phyloP scores from a whole-genome alignment of 2,113 vertebrate genomes.

The Caranx ignobilis region DNA sequence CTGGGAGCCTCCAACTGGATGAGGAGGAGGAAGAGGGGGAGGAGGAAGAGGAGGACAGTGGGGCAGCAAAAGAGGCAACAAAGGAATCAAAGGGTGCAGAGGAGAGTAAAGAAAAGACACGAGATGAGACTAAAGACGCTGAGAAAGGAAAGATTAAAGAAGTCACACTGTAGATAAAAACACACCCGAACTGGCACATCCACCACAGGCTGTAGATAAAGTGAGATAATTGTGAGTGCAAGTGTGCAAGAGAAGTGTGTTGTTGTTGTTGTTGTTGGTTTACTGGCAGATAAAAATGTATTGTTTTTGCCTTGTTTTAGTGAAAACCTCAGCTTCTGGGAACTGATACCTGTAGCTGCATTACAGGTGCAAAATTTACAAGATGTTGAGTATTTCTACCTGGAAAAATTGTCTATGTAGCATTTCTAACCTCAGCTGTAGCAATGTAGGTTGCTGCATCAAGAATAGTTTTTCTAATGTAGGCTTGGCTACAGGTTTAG shows the following conservation, averaged over 20 bases:
- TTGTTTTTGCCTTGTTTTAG: constrained; percentile 48
- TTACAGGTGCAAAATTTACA: background rate
- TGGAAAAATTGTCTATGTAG: background rate
- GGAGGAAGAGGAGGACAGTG: constrained; percentile 28
- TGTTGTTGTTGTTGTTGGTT: background rate
- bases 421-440: background rate
- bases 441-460: background rate
- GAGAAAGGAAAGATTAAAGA: constrained; percentile 51
- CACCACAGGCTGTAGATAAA: background rate
- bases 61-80: constrained; percentile 17
- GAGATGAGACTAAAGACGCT: constrained; percentile 1
- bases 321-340: constrained; percentile 13
- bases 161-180: constrained; percentile 64
- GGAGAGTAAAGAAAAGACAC: constrained; percentile 26
- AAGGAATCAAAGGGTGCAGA: background rate
- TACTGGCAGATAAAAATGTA: constrained; percentile 35
- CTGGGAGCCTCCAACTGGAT: constrained; percentile 93
- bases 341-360: background rate
- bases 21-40: constrained; percentile 88
- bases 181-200: constrained; percentile 14
- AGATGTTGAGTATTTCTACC: background rate
- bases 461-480: background rate
- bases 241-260: background rate
- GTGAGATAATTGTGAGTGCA: background rate
- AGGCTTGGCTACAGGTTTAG: too few species aligned